Evolutionary conservation across 92 coral and sea anemone genomes (phyloP).

Genomic region (Nematostella vectensis): DNA sequence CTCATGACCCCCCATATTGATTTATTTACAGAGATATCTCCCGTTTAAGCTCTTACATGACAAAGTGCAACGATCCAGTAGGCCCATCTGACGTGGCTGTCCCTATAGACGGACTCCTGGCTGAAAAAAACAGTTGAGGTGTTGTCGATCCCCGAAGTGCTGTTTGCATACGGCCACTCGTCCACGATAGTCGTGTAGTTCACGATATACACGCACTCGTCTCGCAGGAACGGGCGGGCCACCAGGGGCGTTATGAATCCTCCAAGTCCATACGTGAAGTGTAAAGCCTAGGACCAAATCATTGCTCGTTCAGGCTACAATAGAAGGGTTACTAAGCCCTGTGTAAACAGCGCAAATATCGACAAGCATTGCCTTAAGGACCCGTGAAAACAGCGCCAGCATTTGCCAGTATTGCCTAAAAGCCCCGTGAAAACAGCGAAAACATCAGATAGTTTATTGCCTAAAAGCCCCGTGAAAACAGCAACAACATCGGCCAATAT

Average conservation of each 20-base stretch:
- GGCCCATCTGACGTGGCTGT: conserved; percentile 86
- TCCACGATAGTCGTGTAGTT: conserved; percentile 81
- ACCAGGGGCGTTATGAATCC: conserved; percentile 74
- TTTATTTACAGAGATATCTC: no score
- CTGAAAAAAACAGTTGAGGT: conserved; percentile 58
- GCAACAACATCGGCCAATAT: no score
- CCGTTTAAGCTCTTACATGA: conserved; percentile 72
- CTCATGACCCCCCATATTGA: no score
- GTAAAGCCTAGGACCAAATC: conserved; percentile 54
- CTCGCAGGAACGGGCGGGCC: conserved; percentile 76
- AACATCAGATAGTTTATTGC: no score
- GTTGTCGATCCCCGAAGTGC: conserved; percentile 53
- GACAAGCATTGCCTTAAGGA: no score
- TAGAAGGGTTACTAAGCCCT: not conserved
- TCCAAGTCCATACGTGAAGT: conserved; percentile 75
- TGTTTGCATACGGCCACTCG: conserved; percentile 88
- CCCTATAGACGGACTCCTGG: conserved; percentile 74
- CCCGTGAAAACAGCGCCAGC: no score
- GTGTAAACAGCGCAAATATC: not conserved
- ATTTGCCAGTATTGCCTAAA: no score
- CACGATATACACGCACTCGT: conserved; percentile 61
- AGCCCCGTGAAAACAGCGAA: no score
- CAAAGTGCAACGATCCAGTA: conserved; percentile 81
- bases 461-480: no score
- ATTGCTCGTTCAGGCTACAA: no score